Conservation (phyloP, 2,113 vertebrate genomes). For the pig (Sus scrofa) region DNA sequence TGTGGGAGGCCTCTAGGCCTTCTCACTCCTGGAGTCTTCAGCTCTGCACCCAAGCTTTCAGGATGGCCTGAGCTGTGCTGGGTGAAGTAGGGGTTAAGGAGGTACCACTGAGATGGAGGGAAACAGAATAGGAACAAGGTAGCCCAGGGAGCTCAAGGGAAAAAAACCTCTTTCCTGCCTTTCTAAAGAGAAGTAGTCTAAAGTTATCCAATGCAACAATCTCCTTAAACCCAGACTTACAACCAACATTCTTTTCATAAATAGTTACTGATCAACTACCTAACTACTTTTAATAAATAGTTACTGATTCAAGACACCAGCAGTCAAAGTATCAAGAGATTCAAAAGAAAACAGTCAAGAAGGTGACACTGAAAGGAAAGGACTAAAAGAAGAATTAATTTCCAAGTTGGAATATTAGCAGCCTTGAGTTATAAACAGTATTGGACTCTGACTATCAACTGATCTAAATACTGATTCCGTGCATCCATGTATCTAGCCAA, state of each 20-base stretch:
- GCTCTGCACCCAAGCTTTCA: not conserved
- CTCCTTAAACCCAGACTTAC: not conserved
- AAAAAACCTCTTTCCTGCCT: not conserved
- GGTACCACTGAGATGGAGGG: not conserved
- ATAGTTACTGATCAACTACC: not conserved
- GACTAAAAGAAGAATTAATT: slow-evolving; percentile 3
- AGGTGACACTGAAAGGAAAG: not conserved
- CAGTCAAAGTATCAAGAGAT: not conserved
- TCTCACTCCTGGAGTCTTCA: not conserved
- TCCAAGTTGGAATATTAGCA: slow-evolving; percentile 25
- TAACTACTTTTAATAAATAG: not conserved
- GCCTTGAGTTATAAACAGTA: not conserved
- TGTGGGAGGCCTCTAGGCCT: not conserved
- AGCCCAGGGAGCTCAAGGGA: not conserved
- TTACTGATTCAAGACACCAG: not conserved
- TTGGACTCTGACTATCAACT: not conserved
- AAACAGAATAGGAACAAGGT: not conserved
- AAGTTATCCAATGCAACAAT: not conserved
- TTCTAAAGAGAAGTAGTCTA: not conserved
- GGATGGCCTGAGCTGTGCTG: not conserved
- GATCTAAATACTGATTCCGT: not conserved
- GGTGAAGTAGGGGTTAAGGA: not conserved
- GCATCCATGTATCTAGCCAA: not conserved
- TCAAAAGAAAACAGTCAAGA: slow-evolving; percentile 19
- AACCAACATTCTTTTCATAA: not conserved